Conservation (phyloP, 2,888 invertebrate genomes). For the Volucella zonaria region DNA sequence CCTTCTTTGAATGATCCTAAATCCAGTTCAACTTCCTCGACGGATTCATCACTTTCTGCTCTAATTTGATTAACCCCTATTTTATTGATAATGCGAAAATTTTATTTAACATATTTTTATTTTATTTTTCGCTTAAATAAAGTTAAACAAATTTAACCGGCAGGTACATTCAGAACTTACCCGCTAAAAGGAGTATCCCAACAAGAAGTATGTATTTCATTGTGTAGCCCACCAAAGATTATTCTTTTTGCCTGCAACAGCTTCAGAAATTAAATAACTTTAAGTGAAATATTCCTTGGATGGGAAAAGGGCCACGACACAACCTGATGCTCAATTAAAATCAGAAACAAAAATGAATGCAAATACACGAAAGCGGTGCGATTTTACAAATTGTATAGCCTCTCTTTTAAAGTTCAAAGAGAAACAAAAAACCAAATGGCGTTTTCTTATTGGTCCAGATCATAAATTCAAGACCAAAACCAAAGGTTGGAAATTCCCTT, state of each 20-base stretch:
- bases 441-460: constrained; percentile 79
- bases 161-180: constrained; percentile 73
- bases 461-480: constrained; percentile 59
- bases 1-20: constrained; percentile 92
- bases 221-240: constrained; percentile 59
- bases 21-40: constrained; percentile 89
- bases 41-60: constrained; percentile 77
- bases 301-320: constrained; percentile 61
- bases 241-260: constrained; percentile 18
- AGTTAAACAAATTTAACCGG: constrained; percentile 74
- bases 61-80: constrained; percentile 79
- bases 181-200: constrained; percentile 79
- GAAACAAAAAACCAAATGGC: constrained; percentile 76
- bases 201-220: constrained; percentile 80
- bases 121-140: constrained; percentile 42
- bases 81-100: constrained; percentile 10
- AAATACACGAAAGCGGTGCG: constrained; percentile 24
- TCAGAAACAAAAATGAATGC: constrained; percentile 51
- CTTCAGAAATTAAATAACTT: constrained; percentile 5
- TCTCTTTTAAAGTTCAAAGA: constrained; percentile 52
- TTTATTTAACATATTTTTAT: background rate
- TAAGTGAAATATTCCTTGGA: constrained; percentile 10
- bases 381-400: constrained; percentile 25
- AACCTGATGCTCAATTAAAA: constrained; percentile 41
- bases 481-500: constrained; percentile 8